Base-by-base conservation (phyloP, 2,797 vertebrate genomes). In the Clarias pachynema region DNA sequence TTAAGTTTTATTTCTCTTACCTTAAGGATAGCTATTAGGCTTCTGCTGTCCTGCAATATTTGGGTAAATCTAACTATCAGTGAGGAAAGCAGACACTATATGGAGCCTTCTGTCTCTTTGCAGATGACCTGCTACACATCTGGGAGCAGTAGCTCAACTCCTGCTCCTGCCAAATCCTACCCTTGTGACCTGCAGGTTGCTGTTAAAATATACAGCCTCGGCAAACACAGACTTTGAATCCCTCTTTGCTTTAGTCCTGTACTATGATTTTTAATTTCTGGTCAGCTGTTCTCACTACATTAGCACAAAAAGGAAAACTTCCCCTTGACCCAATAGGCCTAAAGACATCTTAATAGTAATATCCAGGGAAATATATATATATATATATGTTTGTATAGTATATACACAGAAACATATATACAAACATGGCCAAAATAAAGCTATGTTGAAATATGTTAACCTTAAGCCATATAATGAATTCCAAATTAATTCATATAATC, bases 101-200 rank as follows among this genome's bases (percentile, higher is more conserved):
- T 75, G 70, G 16, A 77, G 16, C 16, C 5, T 59, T 77, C 53
- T 20, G 14, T 20, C 29, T 59, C 53, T 26, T 59, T 78, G 57
- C 57, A 59, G 53, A 60, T 37, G n/a, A 26, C 53, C 29, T 74
- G 56, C 82, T n/a, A 73, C 82, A 87, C 79, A 86, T 81, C 79
- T 86, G 84, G 73, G 60, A 73, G 66, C 85, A 84, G 68, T 68
- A 60, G 73, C 26, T 77, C 70, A 60, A 78, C 75, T 86, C 16
- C 80, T 84, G 16, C 65, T 84, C 29, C 77, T 86, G 84, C 83
- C 49, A 85, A 82, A 84, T 87, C 56, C 72, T 81, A 88, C 83
- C 81, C 16, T 8, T 86, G 70, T 87, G 80, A 87, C 83, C 85
- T 85, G 72, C 72, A 84, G 81, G 79, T 73, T 77, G 44, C 81